phyloP scores from a whole-genome alignment of 35 echinoderm and acorn worm genomes.

The Eucidaris tribuloides region DNA sequence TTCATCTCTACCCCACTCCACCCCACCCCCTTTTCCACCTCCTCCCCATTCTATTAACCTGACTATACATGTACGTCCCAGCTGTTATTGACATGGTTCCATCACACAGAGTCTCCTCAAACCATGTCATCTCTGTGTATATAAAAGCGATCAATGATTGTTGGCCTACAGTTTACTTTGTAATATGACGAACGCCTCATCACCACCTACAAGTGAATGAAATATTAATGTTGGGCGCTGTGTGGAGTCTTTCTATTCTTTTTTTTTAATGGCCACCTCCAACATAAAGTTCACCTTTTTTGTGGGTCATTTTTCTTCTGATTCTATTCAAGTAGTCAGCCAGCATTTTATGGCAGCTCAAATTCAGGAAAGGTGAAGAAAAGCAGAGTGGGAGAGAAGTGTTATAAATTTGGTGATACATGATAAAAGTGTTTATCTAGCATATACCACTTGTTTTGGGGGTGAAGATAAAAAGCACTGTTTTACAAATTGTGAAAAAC shows the following conservation, averaged over 20 bases:
- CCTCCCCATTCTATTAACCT: not conserved
- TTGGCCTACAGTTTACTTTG: not conserved
- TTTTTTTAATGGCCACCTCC: not conserved
- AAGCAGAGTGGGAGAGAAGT: not conserved
- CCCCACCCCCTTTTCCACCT: not conserved
- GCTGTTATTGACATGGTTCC: not conserved
- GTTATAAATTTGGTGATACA: not conserved
- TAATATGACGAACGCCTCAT: conserved; percentile 18
- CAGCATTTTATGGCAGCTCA: not conserved
- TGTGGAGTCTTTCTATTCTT: not conserved
- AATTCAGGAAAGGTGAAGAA: not conserved
- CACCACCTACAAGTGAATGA: not conserved
- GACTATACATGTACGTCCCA: too few relatives aligned
- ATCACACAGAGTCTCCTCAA: not conserved
- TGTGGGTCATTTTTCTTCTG: conserved; percentile 22
- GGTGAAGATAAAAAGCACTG: not conserved
- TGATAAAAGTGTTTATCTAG: too few relatives aligned
- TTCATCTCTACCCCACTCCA: not conserved
- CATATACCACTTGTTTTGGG: too few relatives aligned
- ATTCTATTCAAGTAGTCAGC: conserved; percentile 7
- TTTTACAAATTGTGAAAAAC: not conserved
- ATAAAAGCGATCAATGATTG: not conserved
- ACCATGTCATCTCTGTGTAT: not conserved
- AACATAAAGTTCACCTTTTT: conserved; percentile 18
- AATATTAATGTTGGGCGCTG: not conserved